Evolutionary conservation across 2,797 vertebrate species (phyloP).

Genomic region (Molossus molossus): DNA sequence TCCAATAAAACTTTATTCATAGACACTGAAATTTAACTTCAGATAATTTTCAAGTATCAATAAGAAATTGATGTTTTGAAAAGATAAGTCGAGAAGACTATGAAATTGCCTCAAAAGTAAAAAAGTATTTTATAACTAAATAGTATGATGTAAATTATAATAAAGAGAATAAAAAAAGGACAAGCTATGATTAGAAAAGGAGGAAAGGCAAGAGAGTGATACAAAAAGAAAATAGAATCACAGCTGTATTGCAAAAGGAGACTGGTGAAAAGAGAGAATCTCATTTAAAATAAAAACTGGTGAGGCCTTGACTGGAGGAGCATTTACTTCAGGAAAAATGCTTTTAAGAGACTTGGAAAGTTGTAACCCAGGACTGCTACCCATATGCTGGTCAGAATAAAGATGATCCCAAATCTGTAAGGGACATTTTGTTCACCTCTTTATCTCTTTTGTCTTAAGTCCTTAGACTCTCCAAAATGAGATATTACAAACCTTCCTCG

Average conservation of each 20-base stretch:
- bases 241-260: background rate
- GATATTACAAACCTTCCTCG: background rate
- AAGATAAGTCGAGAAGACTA: background rate
- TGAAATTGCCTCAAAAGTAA: slow-evolving; percentile 30
- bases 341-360: slow-evolving; percentile 26
- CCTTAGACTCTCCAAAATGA: background rate
- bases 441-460: slow-evolving; percentile 21
- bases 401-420: slow-evolving; percentile 36
- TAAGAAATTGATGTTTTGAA: slow-evolving; percentile 10
- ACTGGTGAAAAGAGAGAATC: background rate
- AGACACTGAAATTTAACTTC: slow-evolving; percentile 43
- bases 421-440: background rate
- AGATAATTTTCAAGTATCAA: slow-evolving; percentile 25
- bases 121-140: slow-evolving; percentile 37
- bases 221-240: background rate
- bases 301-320: background rate
- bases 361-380: background rate
- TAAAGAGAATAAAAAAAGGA: background rate
- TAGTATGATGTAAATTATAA: background rate
- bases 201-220: background rate
- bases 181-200: background rate
- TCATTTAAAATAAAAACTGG: slow-evolving; percentile 49
- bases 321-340: slow-evolving; percentile 48
- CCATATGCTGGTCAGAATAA: background rate
- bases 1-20: slow-evolving; percentile 16